These are phyloP conservation scores for Neomonachus schauinslandi DNA, from an alignment of 2,113 vertebrate species.

Conservation along the genomic window DNA sequence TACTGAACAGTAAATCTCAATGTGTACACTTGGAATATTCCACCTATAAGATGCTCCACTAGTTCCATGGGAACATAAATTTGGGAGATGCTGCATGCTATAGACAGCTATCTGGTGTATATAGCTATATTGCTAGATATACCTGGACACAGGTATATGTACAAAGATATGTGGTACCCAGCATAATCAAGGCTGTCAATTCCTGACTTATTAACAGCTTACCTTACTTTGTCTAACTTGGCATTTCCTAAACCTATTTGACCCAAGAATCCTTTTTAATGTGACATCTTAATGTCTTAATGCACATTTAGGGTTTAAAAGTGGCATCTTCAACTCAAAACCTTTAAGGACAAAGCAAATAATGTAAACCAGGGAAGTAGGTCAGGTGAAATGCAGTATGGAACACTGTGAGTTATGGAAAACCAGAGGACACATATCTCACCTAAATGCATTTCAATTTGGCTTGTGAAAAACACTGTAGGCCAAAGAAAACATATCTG, in stretches of 20 bases:
- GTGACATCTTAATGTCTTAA: background rate
- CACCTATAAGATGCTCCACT: background rate
- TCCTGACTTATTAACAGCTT: background rate
- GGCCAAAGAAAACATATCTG: background rate
- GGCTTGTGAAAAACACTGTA: background rate
- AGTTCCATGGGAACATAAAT: background rate
- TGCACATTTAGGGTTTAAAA: background rate
- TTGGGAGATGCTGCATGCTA: background rate
- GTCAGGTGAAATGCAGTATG: background rate
- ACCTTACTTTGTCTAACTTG: background rate
- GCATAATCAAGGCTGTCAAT: background rate
- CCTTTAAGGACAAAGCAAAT: constrained; percentile 5
- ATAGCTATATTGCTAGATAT: background rate
- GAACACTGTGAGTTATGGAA: background rate
- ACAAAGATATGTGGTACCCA: background rate
- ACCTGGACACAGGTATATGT: background rate
- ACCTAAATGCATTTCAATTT: background rate
- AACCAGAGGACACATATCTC: background rate
- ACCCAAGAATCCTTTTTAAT: background rate
- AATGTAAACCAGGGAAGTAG: background rate
- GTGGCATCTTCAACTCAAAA: background rate
- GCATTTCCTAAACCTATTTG: background rate
- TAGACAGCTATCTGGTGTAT: background rate
- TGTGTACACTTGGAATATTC: background rate
- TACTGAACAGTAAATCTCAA: background rate